Conservation (phyloP, 2,888 invertebrate genomes). For the Acanthosepion esculentum region DNA sequence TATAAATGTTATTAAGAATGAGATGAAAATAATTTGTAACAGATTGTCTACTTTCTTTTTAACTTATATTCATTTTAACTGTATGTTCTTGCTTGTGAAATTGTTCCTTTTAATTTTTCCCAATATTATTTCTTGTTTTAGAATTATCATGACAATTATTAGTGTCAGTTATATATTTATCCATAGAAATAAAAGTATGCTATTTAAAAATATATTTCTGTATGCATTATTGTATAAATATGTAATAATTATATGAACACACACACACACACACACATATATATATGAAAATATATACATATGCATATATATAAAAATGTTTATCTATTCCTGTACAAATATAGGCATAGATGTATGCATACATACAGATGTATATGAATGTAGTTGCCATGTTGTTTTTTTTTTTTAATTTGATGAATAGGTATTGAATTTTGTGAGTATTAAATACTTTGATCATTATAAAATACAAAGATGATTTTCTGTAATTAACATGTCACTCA, state of each 20-base stretch:
- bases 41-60: not conserved
- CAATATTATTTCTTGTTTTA: not conserved
- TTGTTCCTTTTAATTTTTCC: not conserved
- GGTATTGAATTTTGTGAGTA: too few species aligned
- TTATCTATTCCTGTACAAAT: not conserved
- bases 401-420: too few species aligned
- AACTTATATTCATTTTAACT: not conserved
- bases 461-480: too few species aligned
- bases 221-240: constrained; percentile 14
- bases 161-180: not conserved
- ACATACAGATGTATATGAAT: not conserved
- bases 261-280: not conserved
- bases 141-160: not conserved
- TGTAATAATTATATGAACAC: not conserved
- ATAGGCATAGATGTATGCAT: not conserved
- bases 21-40: not conserved
- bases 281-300: not conserved
- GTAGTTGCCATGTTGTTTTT: not conserved
- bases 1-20: not conserved
- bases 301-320: not conserved
- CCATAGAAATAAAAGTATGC: not conserved
- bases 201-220: not conserved
- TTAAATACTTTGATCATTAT: too few species aligned
- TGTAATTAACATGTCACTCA: too few species aligned
- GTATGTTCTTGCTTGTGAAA: not conserved